Conservation (phyloP, 2,797 vertebrate genomes). For the Sebastiscus tertius region DNA sequence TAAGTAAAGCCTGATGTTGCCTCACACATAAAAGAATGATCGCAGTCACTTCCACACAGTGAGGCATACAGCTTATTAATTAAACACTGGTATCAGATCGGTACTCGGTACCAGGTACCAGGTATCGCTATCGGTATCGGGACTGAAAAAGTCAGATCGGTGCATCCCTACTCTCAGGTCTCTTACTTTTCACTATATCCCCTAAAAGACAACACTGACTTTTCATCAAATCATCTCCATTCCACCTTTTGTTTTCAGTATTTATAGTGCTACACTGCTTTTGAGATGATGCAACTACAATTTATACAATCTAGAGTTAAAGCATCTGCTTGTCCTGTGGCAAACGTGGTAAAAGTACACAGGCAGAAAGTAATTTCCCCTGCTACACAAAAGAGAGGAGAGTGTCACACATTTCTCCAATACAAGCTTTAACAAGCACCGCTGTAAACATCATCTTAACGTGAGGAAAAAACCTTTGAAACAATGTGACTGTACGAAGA, state of each 20-base stretch:
- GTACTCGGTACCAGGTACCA: no score
- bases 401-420: not conserved
- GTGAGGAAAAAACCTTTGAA: not conserved
- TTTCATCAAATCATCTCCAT: not conserved
- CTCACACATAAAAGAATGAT: no score
- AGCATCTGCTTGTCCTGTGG: not conserved
- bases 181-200: not conserved
- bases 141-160: no score
- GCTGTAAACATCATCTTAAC: not conserved
- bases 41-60: no score
- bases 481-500: not conserved
- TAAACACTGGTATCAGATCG: no score
- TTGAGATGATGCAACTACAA: not conserved
- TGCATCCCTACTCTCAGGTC: not conserved
- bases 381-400: not conserved
- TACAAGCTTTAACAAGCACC: not conserved
- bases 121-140: no score
- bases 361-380: conserved; percentile 5
- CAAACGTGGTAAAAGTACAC: not conserved
- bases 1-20: no score
- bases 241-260: conserved; percentile 6
- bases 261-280: not conserved
- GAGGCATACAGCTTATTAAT: no score
- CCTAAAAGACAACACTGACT: not conserved
- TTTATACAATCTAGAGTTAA: not conserved